These are phyloP conservation scores for Tenodera sinensis DNA, from an alignment of 2,888 invertebrate species.

Conservation along the genomic window DNA sequence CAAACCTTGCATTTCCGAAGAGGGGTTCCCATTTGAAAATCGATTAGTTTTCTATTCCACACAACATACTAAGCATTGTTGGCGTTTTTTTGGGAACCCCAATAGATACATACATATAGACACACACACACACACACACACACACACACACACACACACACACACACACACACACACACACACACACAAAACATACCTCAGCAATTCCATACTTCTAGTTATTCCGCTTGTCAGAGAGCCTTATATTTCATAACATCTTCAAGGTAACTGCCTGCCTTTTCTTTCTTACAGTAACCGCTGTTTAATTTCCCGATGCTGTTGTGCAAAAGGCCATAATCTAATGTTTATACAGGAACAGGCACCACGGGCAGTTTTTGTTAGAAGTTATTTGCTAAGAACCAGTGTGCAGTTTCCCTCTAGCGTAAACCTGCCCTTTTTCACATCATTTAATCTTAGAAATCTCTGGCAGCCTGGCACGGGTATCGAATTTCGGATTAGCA, in stretches of 20 bases:
- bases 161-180: too few relatives aligned
- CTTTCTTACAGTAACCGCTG: neutral
- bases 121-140: too few relatives aligned
- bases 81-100: too few relatives aligned
- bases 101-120: too few relatives aligned
- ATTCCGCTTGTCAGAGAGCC: neutral
- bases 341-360: neutral
- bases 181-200: neutral
- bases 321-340: neutral
- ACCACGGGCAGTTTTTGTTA: neutral
- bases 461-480: neutral
- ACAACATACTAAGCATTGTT: too few relatives aligned
- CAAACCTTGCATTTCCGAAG: too few relatives aligned
- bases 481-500: neutral
- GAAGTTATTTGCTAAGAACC: neutral
- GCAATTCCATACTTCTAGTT: neutral
- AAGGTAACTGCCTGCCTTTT: neutral
- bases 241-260: neutral
- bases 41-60: too few relatives aligned
- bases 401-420: neutral
- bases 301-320: neutral
- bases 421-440: neutral
- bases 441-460: neutral
- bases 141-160: too few relatives aligned
- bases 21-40: too few relatives aligned